phyloP scores from a whole-genome alignment of 2,113 vertebrate species.

The Colossoma macropomum region DNA sequence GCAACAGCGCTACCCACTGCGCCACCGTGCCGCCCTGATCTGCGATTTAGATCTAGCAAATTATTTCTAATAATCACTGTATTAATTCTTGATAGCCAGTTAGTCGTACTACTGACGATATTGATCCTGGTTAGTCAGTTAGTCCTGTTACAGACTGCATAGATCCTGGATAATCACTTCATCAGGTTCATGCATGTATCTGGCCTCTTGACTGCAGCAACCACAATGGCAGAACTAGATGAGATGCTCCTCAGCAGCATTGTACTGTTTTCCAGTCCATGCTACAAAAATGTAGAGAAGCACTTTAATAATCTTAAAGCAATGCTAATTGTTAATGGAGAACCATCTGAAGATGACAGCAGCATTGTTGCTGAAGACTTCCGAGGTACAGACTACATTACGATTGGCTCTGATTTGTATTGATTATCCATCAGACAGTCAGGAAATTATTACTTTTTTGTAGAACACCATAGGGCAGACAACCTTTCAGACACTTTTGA shows the following conservation, averaged over 20 bases:
- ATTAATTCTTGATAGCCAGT: too few relatives aligned
- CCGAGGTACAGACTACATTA: slow-evolving; percentile 24
- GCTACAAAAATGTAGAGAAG: neutral
- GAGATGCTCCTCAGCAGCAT: slow-evolving; percentile 42
- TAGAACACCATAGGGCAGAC: slow-evolving; percentile 25
- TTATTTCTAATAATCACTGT: too few relatives aligned
- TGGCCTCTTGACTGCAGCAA: slow-evolving; percentile 36
- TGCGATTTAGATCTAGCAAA: too few relatives aligned
- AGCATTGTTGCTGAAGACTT: slow-evolving; percentile 13
- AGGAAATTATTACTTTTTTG: too few relatives aligned
- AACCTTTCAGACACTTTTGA: too few relatives aligned
- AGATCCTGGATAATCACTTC: too few relatives aligned
- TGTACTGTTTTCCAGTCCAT: slow-evolving; percentile 8
- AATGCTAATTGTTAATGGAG: neutral
- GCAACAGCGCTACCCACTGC: too few relatives aligned
- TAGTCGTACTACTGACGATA: too few relatives aligned
- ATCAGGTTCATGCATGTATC: slow-evolving; percentile 39
- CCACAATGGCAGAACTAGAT: slow-evolving; percentile 4
- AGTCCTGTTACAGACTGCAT: too few relatives aligned
- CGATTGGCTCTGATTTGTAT: neutral
- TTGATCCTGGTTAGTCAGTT: too few relatives aligned
- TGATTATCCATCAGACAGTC: too few relatives aligned
- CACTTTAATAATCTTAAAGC: neutral
- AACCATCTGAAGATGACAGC: neutral
- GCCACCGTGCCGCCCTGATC: too few relatives aligned